Percentiles rank a stretch among this genome's conserved stretches.
phyloP scores from a whole-genome alignment of 2,113 vertebrate genomes.

The Mobula birostris region DNA sequence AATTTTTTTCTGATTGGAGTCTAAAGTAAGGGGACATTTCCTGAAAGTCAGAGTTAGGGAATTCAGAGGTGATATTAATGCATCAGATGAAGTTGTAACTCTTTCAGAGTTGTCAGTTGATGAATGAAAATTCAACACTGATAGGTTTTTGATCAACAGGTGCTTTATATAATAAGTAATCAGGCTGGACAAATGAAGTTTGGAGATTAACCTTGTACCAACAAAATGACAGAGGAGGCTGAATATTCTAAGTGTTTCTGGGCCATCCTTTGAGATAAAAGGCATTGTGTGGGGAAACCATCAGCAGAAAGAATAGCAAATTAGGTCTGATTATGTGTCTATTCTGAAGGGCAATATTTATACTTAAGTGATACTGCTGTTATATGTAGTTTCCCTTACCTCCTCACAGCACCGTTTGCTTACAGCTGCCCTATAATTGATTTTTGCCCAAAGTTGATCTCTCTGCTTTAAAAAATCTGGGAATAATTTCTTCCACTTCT shows the following conservation, averaged over 20 bases:
- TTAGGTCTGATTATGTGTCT: neutral
- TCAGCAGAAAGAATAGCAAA: neutral
- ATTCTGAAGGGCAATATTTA: neutral
- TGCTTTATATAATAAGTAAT: neutral
- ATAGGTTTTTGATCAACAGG: neutral
- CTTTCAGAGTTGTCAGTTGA: too few relatives aligned
- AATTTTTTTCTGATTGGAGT: too few relatives aligned
- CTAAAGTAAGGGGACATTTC: too few relatives aligned
- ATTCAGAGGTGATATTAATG: too few relatives aligned
- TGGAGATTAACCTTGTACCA: neutral
- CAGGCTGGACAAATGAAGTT: neutral
- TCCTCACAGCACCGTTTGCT: slow-evolving; percentile 91
- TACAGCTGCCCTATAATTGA: slow-evolving; percentile 84
- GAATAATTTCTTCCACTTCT: slow-evolving; percentile 79
- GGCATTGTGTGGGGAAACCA: neutral
- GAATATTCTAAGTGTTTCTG: neutral
- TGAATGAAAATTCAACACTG: too few relatives aligned
- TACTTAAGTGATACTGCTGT: neutral
- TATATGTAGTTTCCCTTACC: slow-evolving; percentile 55
- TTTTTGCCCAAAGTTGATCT: slow-evolving; percentile 83
- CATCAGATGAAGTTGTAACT: too few relatives aligned
- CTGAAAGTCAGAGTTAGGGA: too few relatives aligned
- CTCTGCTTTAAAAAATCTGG: slow-evolving; percentile 75
- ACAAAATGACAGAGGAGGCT: neutral
- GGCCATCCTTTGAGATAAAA: neutral